A percentile compares a stretch with the other conserved stretches of the same genome.
These are phyloP conservation scores for Ormyrus nitidulus DNA, from an alignment of 2,888 invertebrate genomes.

Conservation along the genomic window DNA sequence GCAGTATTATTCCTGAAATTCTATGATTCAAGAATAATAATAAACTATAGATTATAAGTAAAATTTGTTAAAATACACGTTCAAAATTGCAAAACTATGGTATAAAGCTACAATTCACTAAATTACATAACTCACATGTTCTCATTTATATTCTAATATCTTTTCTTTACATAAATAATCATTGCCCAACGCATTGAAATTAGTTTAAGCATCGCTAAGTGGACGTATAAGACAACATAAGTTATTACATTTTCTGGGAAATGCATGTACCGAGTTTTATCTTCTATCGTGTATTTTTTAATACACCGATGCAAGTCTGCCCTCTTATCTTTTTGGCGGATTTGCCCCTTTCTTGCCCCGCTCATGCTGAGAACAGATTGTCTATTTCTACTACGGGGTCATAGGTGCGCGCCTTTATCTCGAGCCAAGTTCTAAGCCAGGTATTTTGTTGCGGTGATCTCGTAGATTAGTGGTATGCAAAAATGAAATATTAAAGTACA, in stretches of 20 bases:
- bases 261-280: background rate
- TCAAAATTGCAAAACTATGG: no score
- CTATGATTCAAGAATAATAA: no score
- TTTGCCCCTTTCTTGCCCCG: constrained; percentile 6
- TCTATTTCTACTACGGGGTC: constrained; percentile 24
- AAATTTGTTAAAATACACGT: no score
- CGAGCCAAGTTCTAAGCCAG: background rate
- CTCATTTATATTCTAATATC: no score
- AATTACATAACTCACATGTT: no score
- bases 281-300: background rate
- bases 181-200: background rate
- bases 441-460: background rate
- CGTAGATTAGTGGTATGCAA: background rate
- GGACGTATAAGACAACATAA: background rate
- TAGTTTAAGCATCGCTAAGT: background rate
- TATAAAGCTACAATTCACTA: no score
- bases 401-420: constrained; percentile 11
- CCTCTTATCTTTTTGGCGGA: constrained; percentile 11
- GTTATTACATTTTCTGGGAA: constrained; percentile 11
- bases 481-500: constrained; percentile 2
- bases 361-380: constrained; percentile 20
- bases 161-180: background rate
- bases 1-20: no score
- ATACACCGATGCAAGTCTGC: background rate
- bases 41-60: no score